Percentiles rank a stretch among this genome's conserved stretches.
These are phyloP conservation scores for Periophthalmodon schlosseri DNA, from an alignment of 2,113 vertebrate species.

Conservation along the genomic window DNA sequence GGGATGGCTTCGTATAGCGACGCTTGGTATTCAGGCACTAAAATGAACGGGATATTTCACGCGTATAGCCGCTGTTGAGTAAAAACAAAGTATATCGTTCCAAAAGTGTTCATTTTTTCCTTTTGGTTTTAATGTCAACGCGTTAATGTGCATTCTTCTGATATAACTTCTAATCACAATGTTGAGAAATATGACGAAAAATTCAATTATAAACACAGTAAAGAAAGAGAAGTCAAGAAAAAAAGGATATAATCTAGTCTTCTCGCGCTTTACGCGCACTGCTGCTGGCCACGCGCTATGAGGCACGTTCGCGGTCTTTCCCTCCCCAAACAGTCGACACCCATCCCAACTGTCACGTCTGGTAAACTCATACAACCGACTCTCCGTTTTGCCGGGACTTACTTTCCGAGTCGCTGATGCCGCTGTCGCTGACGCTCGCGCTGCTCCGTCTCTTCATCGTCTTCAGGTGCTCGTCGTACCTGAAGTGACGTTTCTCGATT, in stretches of 20 bases:
- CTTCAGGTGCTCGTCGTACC: constrained; percentile 90
- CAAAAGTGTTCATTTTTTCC: no score
- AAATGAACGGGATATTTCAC: not conserved
- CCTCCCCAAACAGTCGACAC: not conserved
- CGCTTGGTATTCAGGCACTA: not conserved
- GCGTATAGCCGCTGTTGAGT: not conserved
- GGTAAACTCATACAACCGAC: not conserved
- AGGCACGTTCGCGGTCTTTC: not conserved
- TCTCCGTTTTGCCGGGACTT: constrained; percentile 55
- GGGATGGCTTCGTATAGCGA: not conserved
- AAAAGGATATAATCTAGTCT: not conserved
- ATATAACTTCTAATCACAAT: no score
- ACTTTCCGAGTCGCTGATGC: constrained; percentile 93
- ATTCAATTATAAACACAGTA: no score
- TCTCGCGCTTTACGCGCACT: not conserved
- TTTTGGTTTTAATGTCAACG: no score
- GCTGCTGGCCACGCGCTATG: not conserved
- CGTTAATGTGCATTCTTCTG: no score
- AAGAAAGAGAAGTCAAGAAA: no score
- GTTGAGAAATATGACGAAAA: no score
- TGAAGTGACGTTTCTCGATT: constrained; percentile 86
- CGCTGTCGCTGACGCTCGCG: constrained; percentile 90
- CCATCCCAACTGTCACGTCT: not conserved
- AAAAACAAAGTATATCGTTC: not conserved
- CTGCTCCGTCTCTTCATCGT: constrained; percentile 91